These are phyloP conservation scores for Siphamia tubifer DNA, from an alignment of 2,113 vertebrate species.

Conservation along the genomic window DNA sequence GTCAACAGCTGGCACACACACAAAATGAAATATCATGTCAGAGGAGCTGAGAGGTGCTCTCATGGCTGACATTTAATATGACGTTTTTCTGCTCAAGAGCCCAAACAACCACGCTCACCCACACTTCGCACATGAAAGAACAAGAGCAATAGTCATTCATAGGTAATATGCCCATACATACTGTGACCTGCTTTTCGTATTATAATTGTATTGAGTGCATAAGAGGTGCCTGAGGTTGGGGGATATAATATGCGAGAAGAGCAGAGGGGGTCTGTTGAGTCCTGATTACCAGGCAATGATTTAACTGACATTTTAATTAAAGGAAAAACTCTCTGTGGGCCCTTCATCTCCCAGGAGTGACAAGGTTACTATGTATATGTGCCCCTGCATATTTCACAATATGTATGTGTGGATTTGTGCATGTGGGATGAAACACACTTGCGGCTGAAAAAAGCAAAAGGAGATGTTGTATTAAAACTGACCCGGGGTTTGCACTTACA, in stretches of 20 bases:
- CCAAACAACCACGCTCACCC: slow-evolving; percentile 30
- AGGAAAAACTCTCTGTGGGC: slow-evolving; percentile 76
- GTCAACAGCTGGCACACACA: slow-evolving; percentile 56
- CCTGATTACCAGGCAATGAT: slow-evolving; percentile 81
- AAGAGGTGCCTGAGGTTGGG: slow-evolving; percentile 41
- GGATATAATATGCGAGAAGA: slow-evolving; percentile 45
- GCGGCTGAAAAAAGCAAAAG: neutral
- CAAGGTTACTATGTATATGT: slow-evolving; percentile 64
- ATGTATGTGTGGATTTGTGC: neutral
- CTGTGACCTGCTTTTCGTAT: slow-evolving; percentile 65
- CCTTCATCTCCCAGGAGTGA: slow-evolving; percentile 72
- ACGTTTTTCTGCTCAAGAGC: slow-evolving; percentile 45
- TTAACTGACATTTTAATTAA: slow-evolving; percentile 85
- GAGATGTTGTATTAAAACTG: neutral
- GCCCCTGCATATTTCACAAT: slow-evolving; percentile 37
- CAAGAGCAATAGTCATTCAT: neutral
- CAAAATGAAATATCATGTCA: slow-evolving; percentile 71
- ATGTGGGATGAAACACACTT: slow-evolving; percentile 8
- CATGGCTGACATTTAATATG: slow-evolving; percentile 71
- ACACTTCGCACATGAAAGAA: neutral
- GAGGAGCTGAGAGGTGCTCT: slow-evolving; percentile 56
- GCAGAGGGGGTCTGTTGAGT: slow-evolving; percentile 60
- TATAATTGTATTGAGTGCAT: slow-evolving; percentile 55
- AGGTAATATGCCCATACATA: slow-evolving; percentile 24
- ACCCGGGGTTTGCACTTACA: slow-evolving; percentile 79